Evolutionary conservation across 1,140 invertebrate genomes (phyloP).

Genomic region (Melipona quadrifasciata): DNA sequence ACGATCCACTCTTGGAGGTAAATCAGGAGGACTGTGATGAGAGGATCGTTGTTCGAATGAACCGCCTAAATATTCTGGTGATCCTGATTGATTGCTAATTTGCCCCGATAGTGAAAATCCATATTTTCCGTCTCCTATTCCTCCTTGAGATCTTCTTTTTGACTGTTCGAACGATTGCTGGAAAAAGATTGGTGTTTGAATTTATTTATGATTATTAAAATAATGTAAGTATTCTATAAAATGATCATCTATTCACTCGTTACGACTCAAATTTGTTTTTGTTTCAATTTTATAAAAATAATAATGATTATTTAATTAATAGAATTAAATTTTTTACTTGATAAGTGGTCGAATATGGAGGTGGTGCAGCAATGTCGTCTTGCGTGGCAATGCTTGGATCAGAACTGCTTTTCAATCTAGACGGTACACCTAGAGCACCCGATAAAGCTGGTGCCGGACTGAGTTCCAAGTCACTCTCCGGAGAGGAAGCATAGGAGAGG

Average conservation of each 20-base stretch:
- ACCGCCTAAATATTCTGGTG: slow-evolving; percentile 70
- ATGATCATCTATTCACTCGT: neutral
- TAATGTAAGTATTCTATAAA: neutral
- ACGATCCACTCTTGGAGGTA: slow-evolving; percentile 92
- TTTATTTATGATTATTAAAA: neutral
- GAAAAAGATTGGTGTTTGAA: neutral
- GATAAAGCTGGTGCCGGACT: slow-evolving; percentile 87
- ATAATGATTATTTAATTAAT: neutral
- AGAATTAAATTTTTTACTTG: slow-evolving; percentile 70
- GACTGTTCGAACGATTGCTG: slow-evolving; percentile 76
- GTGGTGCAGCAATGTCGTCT: slow-evolving; percentile 82
- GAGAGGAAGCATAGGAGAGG: slow-evolving; percentile 96
- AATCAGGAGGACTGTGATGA: slow-evolving; percentile 86
- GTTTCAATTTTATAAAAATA: neutral
- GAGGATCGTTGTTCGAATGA: slow-evolving; percentile 79
- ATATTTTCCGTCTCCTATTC: slow-evolving; percentile 84
- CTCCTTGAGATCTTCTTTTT: slow-evolving; percentile 78
- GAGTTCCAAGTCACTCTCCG: slow-evolving; percentile 96
- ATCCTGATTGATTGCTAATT: slow-evolving; percentile 68
- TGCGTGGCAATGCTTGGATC: slow-evolving; percentile 92
- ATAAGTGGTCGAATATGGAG: slow-evolving; percentile 83
- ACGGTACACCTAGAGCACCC: slow-evolving; percentile 83
- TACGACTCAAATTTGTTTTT: neutral
- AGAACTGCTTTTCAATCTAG: slow-evolving; percentile 91
- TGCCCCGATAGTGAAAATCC: slow-evolving; percentile 82